Evolutionary conservation across 2,888 invertebrate genomes (phyloP), one percentile per base, ranked within the genome.

Genomic region (Drosophila lutescens): DNA sequence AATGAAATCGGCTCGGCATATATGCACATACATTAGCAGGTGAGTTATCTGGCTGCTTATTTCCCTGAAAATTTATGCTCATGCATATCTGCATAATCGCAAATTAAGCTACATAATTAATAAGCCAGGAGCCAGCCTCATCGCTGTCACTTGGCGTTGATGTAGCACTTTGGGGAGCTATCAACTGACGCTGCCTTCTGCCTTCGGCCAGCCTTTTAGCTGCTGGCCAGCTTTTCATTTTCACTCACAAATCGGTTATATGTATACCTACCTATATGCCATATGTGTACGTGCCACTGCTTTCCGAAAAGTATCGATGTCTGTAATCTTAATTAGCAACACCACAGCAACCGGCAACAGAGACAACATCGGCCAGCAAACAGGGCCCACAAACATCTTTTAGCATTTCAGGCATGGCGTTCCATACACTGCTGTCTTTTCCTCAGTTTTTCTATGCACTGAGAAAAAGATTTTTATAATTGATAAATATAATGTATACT

Each of bases 71-170:
- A 85, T 85, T 74, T 79, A 85, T 85, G 81, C 79, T 79, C 74
- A 69, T 74, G 67, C 67, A 57, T 86, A 81, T 83, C 81, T 86
- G 85, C 86, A 83, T 86, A 86, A 85, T 87, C 86, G 85, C 83
- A 87, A 85, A 83, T 85, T 87, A 87, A 86, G 80, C 81, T 83
- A 79, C 81, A 87, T 86, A 86, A 86, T 86, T 86, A 88, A 86
- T 84, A 84, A 84, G 86, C 68, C 74, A 59, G 68, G 66, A 55
- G 58, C 34, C 41, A 68, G 60, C 68, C 55, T 58, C 66, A 59
- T 20, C 60, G 65, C 76, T 80, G 83, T 78, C 83, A 74, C 67
- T 59, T 41, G 70, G 51, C 73, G 69, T 74, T 84, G 84, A 83
- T 83, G 67, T 84, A 86, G 85, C 87, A 84, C 85, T 81, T 86